Conservation (phyloP, 2,888 invertebrate species). For the Serrognathus titanus region DNA sequence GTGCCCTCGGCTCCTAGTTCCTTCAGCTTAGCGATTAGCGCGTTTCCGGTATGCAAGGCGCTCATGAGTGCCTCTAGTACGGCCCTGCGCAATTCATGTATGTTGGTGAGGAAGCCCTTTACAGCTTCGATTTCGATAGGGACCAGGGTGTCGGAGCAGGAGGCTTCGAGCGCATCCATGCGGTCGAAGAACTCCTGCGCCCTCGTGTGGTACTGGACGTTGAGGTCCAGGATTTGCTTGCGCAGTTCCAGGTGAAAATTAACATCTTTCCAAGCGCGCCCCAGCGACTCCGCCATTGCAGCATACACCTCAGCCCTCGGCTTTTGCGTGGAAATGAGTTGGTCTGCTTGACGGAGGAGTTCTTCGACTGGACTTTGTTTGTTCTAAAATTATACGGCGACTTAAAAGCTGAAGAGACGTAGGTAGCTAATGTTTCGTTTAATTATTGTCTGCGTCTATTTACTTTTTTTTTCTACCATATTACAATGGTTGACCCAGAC, state of each 20-base stretch:
- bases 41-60: constrained; percentile 77
- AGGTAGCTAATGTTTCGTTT: no score
- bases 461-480: not conserved
- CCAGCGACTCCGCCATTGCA: constrained; percentile 81
- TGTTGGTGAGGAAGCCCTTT: constrained; percentile 63
- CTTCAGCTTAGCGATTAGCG: constrained; percentile 68
- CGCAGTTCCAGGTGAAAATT: constrained; percentile 74
- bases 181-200: constrained; percentile 66
- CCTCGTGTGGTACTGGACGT: constrained; percentile 73
- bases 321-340: constrained; percentile 72
- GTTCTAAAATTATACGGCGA: constrained; percentile 53
- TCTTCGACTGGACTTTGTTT: constrained; percentile 88
- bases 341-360: constrained; percentile 81
- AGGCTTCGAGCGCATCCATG: constrained; percentile 65
- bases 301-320: constrained; percentile 77
- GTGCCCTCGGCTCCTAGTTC: constrained; percentile 72
- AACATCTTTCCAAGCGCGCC: constrained; percentile 78
- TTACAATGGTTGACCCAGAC: not conserved
- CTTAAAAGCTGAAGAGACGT: no score
- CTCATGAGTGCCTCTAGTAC: constrained; percentile 75
- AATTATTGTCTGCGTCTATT: no score
- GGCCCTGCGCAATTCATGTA: constrained; percentile 67
- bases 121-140: constrained; percentile 72
- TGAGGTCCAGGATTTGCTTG: constrained; percentile 71
- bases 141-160: constrained; percentile 63